phyloP scores from a whole-genome alignment of 2,797 vertebrate species.

The Galago senegalensis region DNA sequence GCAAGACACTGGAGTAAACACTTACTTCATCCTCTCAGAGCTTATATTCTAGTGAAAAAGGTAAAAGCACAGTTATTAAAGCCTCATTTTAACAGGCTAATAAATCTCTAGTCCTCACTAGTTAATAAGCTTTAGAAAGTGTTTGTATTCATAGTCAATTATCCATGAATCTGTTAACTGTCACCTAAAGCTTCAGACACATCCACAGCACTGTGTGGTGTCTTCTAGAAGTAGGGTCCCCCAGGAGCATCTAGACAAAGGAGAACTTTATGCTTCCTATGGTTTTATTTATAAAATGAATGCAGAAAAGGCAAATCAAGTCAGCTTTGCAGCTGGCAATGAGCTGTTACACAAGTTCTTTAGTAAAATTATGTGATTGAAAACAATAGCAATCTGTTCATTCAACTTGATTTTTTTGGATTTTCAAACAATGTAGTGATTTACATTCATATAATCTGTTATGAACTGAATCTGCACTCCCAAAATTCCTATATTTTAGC shows the following conservation, averaged over 20 bases:
- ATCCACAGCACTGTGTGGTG: background rate
- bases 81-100: slow-evolving; percentile 5
- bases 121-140: slow-evolving; percentile 45
- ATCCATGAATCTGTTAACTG: background rate
- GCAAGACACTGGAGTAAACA: background rate
- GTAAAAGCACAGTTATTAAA: background rate
- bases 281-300: slow-evolving; percentile 46
- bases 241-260: background rate
- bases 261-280: background rate
- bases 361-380: background rate
- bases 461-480: background rate
- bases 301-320: slow-evolving; percentile 15
- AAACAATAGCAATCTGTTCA: background rate
- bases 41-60: slow-evolving; percentile 24
- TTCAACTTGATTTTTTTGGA: background rate
- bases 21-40: background rate
- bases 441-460: slow-evolving; percentile 7
- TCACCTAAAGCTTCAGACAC: background rate
- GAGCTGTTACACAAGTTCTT: background rate
- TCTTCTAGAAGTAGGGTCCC: slow-evolving; percentile 12
- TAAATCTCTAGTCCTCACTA: background rate
- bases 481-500: background rate
- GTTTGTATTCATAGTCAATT: slow-evolving; percentile 4
- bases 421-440: slow-evolving; percentile 35
- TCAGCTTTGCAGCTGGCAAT: background rate